Base-by-base conservation (phyloP, 2,888 invertebrate genomes). In the Danaus chrysippus region DNA sequence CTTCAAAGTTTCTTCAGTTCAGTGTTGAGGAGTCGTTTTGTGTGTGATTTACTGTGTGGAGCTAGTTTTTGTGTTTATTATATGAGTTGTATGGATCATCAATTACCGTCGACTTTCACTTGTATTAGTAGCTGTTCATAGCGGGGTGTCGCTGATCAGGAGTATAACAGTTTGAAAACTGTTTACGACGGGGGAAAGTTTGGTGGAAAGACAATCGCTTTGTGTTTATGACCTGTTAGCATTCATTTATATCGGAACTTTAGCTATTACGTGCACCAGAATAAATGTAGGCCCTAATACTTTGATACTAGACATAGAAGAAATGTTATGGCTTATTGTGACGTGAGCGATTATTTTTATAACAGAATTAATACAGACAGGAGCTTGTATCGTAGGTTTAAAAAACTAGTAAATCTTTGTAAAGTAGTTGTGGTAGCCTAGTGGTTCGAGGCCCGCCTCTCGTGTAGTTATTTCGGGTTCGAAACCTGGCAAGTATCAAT, bases 1-100 rank as follows among this genome's bases (percentile, higher is more conserved):
- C 79, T 78, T 77, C 78, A 69, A 78, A 79, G 75, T 78, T 78
- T 81, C 78, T 81, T 82, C 83, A 76, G 73, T 83, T 83, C 82
- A 82, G 76, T 77, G 76, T 75, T 71, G 74, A 74, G 15, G 8
- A 79, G 78, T 76, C 61, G 66, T 70, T 70, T 68, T 64, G 72
- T 72, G 73, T 59, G 72, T 81, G 83, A 85, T 84, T 85, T 84
- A 85, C 81, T 67, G 75, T 70, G 69, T 67, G 65, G 74, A 67
- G 70, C 78, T 75, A 68, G 70, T 49, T 58, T 63, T 59, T 54
- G 44, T 70, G 70, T 74, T 72, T 72, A 72, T 72, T 76, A 74
- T 78, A 61, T 58, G 61, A 49, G 73, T 73, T 73, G 57, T 74
- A 65, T 71, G 75, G 73, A 74, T 72, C 78, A 80, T 83, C 82